Percentiles rank a stretch among this genome's conserved stretches.
These are phyloP conservation scores for Lumbricus terrestris DNA, from an alignment of 2,888 invertebrate species.

Conservation along the genomic window DNA sequence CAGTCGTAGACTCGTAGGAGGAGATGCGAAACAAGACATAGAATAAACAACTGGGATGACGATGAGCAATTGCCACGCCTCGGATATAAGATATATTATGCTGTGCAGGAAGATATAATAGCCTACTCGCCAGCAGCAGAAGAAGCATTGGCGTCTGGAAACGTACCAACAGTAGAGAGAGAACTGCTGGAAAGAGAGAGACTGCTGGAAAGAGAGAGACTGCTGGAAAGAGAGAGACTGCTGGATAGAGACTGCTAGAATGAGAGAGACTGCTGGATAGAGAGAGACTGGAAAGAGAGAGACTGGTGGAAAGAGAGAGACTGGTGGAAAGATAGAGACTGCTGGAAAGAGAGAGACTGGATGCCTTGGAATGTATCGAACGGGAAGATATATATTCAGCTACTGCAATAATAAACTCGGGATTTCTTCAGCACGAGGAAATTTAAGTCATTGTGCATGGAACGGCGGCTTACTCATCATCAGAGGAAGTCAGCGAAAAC, in stretches of 20 bases:
- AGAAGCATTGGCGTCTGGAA: not conserved
- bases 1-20: too few relatives aligned
- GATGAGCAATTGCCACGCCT: not conserved
- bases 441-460: not conserved
- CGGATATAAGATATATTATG: too few relatives aligned
- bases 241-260: too few relatives aligned
- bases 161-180: not conserved
- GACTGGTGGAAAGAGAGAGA: not conserved
- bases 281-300: too few relatives aligned
- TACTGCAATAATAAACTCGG: not conserved
- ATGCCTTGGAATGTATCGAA: too few relatives aligned
- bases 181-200: too few relatives aligned
- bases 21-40: not conserved
- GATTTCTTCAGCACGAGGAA: not conserved
- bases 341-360: not conserved
- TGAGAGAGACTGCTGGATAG: too few relatives aligned
- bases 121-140: too few relatives aligned
- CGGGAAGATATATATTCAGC: too few relatives aligned
- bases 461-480: not conserved
- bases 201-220: too few relatives aligned
- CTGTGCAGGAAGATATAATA: not conserved
- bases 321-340: not conserved
- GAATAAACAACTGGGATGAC: not conserved
- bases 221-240: too few relatives aligned
- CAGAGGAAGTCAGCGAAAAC: not conserved